Base-by-base conservation (phyloP, 2,888 invertebrate genomes). In the Ethmia dodecea region DNA sequence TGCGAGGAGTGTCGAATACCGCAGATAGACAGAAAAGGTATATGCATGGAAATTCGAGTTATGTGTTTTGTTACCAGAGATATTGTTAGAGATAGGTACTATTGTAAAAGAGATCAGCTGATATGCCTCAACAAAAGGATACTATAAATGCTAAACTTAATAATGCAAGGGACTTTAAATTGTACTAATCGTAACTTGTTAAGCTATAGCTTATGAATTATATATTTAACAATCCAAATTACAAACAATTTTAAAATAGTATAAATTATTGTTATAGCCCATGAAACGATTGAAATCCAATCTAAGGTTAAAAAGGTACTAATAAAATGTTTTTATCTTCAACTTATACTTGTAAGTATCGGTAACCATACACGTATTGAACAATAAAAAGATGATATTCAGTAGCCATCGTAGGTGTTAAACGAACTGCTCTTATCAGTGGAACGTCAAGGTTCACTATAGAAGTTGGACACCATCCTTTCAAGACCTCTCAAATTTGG, bases 381-480 rank as follows among this genome's bases (percentile, higher is more conserved):
- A 41, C 29, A 48, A 40, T 37, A 50, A 57, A 47, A 46, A 52
- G 52, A 60, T 46, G 41, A 60, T 57, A 59, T 63, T 59, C 75
- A 53, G 79, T 73, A 80, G 78, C 71, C 47, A 42, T 53, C 64
- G 66, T 69, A 71, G 66, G 76, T 75, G 79, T 77, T 62, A 73
- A 77, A 71, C 52, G 61, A 69, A 71, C 67, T 69, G 55, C 58
- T 64, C 68, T 74, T 75, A 74, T 74, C 78, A 62, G 55, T 52
- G 43, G 46, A 58, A 60, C 65, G 69, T 73, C 69, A 72, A 65
- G 60, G 22, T 22, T 59, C 55, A 53, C 53, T 57, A 60, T 51
- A 50, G 47, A 54, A 52, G 55, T 52, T 52, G 38, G 45, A 49
- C 43, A 42, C 75, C 72, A 70, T 40, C 33, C 9, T 42, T 49